Percentiles rank a stretch among this genome's conserved stretches.
Conservation (phyloP, 2,888 invertebrate genomes). For the Tetrapedia diversipes region DNA sequence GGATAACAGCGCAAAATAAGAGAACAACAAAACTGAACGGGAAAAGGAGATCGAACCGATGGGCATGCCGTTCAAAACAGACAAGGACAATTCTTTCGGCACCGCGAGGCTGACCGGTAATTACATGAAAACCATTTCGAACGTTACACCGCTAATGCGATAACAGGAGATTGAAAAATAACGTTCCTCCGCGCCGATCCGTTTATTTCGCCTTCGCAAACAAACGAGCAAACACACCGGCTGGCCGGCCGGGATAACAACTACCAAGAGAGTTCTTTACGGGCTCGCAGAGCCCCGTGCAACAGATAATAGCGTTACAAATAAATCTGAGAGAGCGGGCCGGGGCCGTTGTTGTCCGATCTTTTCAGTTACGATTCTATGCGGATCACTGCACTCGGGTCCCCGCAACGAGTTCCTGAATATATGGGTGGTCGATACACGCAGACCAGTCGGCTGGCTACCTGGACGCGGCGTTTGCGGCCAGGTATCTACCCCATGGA, state of each 20-base stretch:
- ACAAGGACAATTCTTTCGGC: constrained; percentile 5
- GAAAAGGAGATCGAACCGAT: not conserved
- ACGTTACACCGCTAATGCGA: constrained; percentile 43
- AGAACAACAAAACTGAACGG: not conserved
- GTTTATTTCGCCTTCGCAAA: constrained; percentile 37
- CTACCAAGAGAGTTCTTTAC: not conserved
- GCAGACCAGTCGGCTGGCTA: constrained; percentile 43
- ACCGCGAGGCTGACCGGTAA: constrained; percentile 9
- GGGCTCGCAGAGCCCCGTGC: constrained; percentile 22
- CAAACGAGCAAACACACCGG: constrained; percentile 21
- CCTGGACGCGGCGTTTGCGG: constrained; percentile 57
- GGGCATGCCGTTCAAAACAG: too few species aligned
- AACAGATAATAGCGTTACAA: constrained; percentile 55
- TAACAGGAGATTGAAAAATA: constrained; percentile 38
- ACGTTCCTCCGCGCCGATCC: constrained; percentile 4
- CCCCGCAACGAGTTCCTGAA: constrained; percentile 46
- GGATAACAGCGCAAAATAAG: not conserved
- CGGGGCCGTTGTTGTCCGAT: constrained; percentile 50
- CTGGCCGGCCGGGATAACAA: not conserved
- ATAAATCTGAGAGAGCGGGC: constrained; percentile 48
- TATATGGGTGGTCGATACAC: constrained; percentile 64
- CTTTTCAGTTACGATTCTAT: constrained; percentile 60
- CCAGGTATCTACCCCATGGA: constrained; percentile 46
- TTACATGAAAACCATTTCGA: constrained; percentile 42
- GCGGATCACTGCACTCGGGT: constrained; percentile 54